Percentiles rank a stretch among this genome's conserved stretches.
These are phyloP conservation scores for Plecotus auritus DNA, from an alignment of 2,113 vertebrate genomes.

Conservation along the genomic window DNA sequence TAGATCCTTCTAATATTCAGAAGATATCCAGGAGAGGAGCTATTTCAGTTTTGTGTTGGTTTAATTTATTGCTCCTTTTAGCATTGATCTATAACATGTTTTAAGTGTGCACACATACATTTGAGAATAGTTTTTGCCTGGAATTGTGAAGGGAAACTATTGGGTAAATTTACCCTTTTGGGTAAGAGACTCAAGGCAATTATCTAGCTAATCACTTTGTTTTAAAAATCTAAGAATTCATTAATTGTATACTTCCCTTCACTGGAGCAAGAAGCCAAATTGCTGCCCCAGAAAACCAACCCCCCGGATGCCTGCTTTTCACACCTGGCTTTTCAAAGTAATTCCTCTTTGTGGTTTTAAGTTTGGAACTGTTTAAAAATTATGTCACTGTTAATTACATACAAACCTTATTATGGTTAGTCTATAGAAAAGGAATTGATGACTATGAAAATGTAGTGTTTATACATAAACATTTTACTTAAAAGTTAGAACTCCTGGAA, in stretches of 20 bases:
- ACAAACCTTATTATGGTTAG: not conserved
- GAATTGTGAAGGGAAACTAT: not conserved
- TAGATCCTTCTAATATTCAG: not conserved
- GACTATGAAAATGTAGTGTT: not conserved
- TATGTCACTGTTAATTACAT: not conserved
- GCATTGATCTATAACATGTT: not conserved
- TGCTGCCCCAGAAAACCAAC: not conserved
- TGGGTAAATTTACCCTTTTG: not conserved
- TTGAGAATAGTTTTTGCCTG: not conserved
- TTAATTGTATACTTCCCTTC: not conserved
- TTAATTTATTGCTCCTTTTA: not conserved
- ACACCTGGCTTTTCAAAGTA: not conserved
- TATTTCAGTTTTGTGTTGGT: not conserved
- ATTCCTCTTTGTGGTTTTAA: not conserved
- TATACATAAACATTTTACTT: slow-evolving; percentile 18
- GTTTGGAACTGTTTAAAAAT: not conserved
- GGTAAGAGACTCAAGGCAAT: slow-evolving; percentile 1
- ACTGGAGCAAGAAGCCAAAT: not conserved
- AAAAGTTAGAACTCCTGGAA: not conserved
- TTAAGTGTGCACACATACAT: not conserved
- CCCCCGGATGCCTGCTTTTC: not conserved
- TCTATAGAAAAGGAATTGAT: not conserved
- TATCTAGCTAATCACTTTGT: not conserved
- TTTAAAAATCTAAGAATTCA: slow-evolving; percentile 11
- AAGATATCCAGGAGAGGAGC: not conserved